Evolutionary conservation across 1,140 invertebrate species (phyloP), one percentile per base, ranked within the genome.

Genomic region (Drosophila arizonae): DNA sequence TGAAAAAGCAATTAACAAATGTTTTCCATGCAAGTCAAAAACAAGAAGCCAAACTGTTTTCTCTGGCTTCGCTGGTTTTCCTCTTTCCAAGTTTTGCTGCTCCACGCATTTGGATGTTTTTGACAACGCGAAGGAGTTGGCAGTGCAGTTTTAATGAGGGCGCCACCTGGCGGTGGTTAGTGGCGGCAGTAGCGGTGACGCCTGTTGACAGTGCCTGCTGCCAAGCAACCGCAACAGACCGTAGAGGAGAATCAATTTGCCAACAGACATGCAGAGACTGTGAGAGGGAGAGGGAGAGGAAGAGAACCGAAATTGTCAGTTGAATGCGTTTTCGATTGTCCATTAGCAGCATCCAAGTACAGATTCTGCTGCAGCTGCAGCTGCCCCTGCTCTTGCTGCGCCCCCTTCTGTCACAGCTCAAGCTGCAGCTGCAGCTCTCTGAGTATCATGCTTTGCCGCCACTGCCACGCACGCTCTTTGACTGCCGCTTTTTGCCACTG

Each of bases 251-350:
- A 87, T 87, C 79, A 88, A 87, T 88, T 87, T 87, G 69, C 72
- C 60, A 64, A 6, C 51, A 33, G 28, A 10, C 51, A 54, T 13
- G 30, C n/a, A 54, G n/a, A 33, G 11, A 54, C 3, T 33, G 26
- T 60, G 61, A 45, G 61, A 68, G 65, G 6, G 10, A 52, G 13
- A 52, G 24, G 62, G 61, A 45, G 61, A 65, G 65, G 64, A 71
- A 55, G 58, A 71, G 81, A 80, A 77, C 79, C 79, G 50, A 82
- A 87, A 88, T 87, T 87, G 79, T 79, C 84, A 88, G 84, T 80
- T 84, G 76, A 87, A 87, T 88, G 84, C 84, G 76, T 87, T 87
- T 88, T 87, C 84, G 84, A 87, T 87, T 87, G 84, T 88, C 84
- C 84, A 87, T 87, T 87, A 84, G 79, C 79, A 88, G 76, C 64